Evolutionary conservation across 2,113 vertebrate genomes (phyloP), one percentile per base, ranked within the genome.

Genomic region (Salvator merianae): DNA sequence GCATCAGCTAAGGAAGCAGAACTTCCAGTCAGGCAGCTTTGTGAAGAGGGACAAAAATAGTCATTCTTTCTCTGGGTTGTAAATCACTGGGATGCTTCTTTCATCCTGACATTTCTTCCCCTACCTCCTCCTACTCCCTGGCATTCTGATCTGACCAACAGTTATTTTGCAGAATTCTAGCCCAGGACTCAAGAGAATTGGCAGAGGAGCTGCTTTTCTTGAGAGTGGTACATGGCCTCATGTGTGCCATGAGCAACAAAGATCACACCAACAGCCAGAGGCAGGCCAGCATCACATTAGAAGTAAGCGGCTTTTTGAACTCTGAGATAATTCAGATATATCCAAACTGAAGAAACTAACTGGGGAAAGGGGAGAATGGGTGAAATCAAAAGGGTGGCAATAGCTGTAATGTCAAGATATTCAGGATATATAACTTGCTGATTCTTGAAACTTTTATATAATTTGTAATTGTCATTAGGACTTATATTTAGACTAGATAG

Each of bases 181-280:
- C 94, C 2, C 93, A 94, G 50, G 62, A 89, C 30, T 96, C 93
- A 82, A 34, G 65, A 14, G 91, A 93, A 50, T 47, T 96, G 68
- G 97, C 95, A 3, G 91, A 88, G 74, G 95, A 98, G 69, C 88
- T 98, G 88, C 88, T 98, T 62, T 91, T 93, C 85, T 91, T 97
- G 59, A 87, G 90, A 63, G 97, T 96, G 50, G 93, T 98, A 75
- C 96, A 92, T 16, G 68, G 93, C 83, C 95, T 98, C 81, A 88
- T 98, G 85, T 86, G 85, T 8, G 96, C 95, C 59, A 92, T 97
- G 95, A 96, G 96, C 34, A 98, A 97, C 94, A 91, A 59, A 80
- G 95, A 97, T 8, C 96, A 97, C 40, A 75, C 85, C 9, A 96
- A 96, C n/a, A 91, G 96, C 79, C 98, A 98, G 94, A 95, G 94